These are phyloP conservation scores for Catalaphyllia jardinei DNA, from an alignment of 64 coral and sea anemone genomes.

Conservation along the genomic window DNA sequence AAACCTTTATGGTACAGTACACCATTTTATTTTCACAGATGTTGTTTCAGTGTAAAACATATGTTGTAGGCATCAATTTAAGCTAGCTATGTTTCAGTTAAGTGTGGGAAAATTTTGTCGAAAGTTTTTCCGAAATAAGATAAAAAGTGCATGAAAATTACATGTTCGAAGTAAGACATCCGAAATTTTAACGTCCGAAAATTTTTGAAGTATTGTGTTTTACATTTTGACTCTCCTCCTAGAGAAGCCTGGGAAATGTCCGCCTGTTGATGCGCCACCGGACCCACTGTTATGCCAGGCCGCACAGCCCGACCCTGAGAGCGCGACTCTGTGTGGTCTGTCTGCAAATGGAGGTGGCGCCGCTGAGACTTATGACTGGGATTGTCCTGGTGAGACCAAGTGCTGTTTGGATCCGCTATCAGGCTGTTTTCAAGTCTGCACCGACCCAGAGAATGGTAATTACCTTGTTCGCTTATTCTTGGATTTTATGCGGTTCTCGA, in stretches of 20 bases:
- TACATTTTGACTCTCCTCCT: not conserved
- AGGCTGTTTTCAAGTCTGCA: slow-evolving; percentile 39
- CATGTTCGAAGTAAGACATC: too few relatives aligned
- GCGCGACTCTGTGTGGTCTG: not conserved
- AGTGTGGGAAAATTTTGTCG: too few relatives aligned
- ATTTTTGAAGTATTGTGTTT: not conserved
- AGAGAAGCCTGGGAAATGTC: slow-evolving; percentile 66
- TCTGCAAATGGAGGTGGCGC: not conserved
- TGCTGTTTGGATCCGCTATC: slow-evolving; percentile 38
- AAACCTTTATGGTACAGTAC: too few relatives aligned
- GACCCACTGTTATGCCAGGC: slow-evolving; percentile 9
- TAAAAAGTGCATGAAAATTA: too few relatives aligned
- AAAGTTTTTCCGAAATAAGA: too few relatives aligned
- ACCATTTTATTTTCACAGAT: too few relatives aligned
- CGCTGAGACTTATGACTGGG: slow-evolving; percentile 6
- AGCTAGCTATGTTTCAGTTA: too few relatives aligned
- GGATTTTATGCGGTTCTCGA: not conserved
- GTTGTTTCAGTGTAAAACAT: too few relatives aligned
- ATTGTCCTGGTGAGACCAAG: slow-evolving; percentile 52
- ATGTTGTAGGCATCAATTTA: too few relatives aligned
- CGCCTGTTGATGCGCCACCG: slow-evolving; percentile 2
- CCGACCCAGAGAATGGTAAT: slow-evolving; percentile 38
- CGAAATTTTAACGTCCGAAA: too few relatives aligned
- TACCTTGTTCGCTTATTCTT: not conserved
- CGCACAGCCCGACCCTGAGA: not conserved